Conservation (phyloP, 2,797 vertebrate species). For the Picus viridis region DNA sequence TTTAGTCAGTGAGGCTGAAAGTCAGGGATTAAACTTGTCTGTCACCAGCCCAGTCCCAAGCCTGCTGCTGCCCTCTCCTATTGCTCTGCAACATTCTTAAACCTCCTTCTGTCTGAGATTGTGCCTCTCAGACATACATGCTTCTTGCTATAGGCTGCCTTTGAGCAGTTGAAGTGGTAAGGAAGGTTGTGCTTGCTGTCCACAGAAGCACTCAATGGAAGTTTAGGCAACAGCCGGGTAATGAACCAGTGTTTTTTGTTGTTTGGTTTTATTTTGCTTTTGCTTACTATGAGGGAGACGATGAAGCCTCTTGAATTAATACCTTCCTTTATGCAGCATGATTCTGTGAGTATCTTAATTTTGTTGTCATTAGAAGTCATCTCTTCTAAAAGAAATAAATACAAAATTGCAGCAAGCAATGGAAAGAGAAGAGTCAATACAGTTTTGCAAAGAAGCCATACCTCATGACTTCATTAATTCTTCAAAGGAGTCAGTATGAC, state of each 20-base stretch:
- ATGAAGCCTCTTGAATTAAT: not conserved
- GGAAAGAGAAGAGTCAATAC: not conserved
- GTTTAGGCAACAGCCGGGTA: not conserved
- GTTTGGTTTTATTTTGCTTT: not conserved
- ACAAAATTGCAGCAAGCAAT: not conserved
- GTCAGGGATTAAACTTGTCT: not conserved
- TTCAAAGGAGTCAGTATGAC: not conserved
- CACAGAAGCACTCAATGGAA: rapidly evolving
- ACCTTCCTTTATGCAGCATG: not conserved
- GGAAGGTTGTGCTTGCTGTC: not conserved
- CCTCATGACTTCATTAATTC: not conserved
- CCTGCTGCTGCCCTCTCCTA: not conserved
- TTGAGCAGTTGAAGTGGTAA: not conserved
- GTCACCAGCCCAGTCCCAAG: not conserved
- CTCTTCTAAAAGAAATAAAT: not conserved
- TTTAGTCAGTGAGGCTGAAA: not conserved
- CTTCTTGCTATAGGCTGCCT: no score
- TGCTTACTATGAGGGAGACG: not conserved
- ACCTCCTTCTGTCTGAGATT: not conserved
- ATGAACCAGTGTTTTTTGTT: not conserved
- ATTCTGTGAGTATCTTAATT: not conserved
- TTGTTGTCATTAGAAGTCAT: not conserved
- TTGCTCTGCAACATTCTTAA: not conserved
- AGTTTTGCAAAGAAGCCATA: not conserved
- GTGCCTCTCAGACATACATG: no score